Evolutionary conservation across 2,797 vertebrate genomes (phyloP), one percentile per base, ranked within the genome.

Genomic region (Argya squamiceps): DNA sequence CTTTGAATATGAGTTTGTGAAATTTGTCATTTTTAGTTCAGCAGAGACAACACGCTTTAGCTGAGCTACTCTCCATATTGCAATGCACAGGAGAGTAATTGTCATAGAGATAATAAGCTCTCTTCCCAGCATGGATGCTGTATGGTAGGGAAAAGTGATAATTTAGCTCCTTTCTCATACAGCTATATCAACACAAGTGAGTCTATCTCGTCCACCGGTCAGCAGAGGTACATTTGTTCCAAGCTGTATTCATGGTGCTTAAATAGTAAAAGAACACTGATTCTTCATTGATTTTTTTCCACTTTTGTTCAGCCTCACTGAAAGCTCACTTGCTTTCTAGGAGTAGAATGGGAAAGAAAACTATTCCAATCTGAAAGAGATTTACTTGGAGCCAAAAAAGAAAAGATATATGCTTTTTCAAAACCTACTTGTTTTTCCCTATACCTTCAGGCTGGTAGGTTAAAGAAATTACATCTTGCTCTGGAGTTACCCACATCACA

Each of bases 1-100:
- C 60, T 37, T 60, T 81, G 68, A 91, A 53, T 85, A 70, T 32
- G 78, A 84, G 56, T 94, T 91, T 74, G 52, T 63, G 91, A 92
- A 88, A 93, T 95, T 83, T 80, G 44, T 95, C 59, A 80, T 84
- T 96, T 95, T 96, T 96, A 94, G 81, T 89, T 95, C 82, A 92
- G 75, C 64, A 91, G 52, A 70, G 71, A 68, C 81, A 94, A 56
- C 78, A 64, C 58, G 68, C 53, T 91, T 92, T 92, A 92, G 76
- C 67, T 77, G 87, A 95, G 82, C 82, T 88, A 26, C 60, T 83
- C 36, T 63, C 71, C 68, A 49, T 89, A 92, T 89, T 88, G 91
- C 60, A 88, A 89, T 88, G 89, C 95, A 94, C 94, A 70, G 60
- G 91, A 95, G 91, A 92, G 75, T 89, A 91, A 95, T 95, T 95